phyloP scores from a whole-genome alignment of 2,797 vertebrate species.

The Rhabdophis nuchalis region DNA sequence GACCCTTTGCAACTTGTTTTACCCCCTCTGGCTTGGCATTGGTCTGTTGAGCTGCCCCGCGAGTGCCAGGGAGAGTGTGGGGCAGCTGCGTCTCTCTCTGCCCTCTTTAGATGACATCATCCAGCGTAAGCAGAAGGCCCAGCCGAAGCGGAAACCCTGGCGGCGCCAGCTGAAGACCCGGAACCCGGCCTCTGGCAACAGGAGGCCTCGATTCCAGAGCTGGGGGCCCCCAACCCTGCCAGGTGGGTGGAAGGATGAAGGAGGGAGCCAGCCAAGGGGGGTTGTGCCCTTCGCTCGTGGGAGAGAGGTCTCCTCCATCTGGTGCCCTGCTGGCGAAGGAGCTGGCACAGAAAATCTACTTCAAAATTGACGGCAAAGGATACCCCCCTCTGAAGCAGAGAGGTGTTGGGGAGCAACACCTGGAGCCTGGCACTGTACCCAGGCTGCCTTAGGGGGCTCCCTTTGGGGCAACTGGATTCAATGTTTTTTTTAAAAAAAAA shows the following conservation, averaged over 20 bases:
- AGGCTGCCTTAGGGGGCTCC: neutral
- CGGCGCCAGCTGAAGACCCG: conserved; percentile 48
- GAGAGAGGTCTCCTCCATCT: neutral
- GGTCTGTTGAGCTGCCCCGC: neutral
- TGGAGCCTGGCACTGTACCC: neutral
- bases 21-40: neutral
- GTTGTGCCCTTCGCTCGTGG: too few relatives aligned
- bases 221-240: conserved; percentile 65
- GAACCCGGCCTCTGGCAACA: conserved; percentile 27
- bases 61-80: neutral
- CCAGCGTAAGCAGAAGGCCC: conserved; percentile 65
- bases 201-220: conserved; percentile 43
- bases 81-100: neutral
- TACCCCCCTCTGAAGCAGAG: neutral
- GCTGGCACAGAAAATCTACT: neutral
- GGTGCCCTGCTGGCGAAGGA: neutral
- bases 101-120: conserved; percentile 75
- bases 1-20: neutral
- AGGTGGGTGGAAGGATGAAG: conserved; percentile 54
- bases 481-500: too few relatives aligned
- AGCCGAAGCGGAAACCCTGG: conserved; percentile 2
- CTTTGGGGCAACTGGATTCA: neutral
- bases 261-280: neutral
- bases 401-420: neutral
- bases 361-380: neutral